Evolutionary conservation across 2,888 invertebrate genomes (phyloP).

Genomic region (Enchytraeus crypticus): DNA sequence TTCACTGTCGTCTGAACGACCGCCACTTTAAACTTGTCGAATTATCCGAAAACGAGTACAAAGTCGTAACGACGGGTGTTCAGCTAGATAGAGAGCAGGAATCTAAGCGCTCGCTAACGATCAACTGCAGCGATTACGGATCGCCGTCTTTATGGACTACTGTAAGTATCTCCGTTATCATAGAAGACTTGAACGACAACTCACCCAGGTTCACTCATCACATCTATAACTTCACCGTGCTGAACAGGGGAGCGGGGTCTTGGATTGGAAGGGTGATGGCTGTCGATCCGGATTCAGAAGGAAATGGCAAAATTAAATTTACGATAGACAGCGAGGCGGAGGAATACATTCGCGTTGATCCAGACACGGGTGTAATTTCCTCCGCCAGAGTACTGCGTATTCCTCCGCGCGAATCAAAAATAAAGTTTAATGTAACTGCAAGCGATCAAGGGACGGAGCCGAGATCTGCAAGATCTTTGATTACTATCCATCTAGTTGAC

Average conservation of each 20-base stretch:
- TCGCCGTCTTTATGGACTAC: not conserved
- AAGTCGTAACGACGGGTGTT: conserved; percentile 4
- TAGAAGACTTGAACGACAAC: conserved; percentile 12
- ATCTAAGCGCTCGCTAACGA: not conserved
- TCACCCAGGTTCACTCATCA: conserved; percentile 1
- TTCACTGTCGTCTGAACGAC: conserved; percentile 1
- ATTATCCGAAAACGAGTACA: conserved; percentile 18
- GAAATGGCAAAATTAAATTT: not conserved
- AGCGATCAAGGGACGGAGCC: not conserved
- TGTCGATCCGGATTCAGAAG: not conserved
- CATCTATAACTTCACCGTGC: conserved; percentile 4
- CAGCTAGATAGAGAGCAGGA: conserved; percentile 5
- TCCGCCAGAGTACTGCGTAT: not conserved
- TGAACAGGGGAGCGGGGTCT: not conserved
- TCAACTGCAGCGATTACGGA: conserved; percentile 6
- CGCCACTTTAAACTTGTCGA: conserved; percentile 15
- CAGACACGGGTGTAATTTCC: not conserved
- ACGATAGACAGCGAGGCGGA: not conserved
- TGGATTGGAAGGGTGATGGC: not conserved
- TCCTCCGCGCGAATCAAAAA: not conserved
- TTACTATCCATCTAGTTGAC: not conserved
- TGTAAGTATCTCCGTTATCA: conserved; percentile 1
- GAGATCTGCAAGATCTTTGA: not conserved
- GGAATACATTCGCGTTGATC: not conserved
- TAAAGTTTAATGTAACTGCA: not conserved